Evolutionary conservation across 2,797 vertebrate genomes (phyloP).

Genomic region (Ctenopoma kingsleyae): DNA sequence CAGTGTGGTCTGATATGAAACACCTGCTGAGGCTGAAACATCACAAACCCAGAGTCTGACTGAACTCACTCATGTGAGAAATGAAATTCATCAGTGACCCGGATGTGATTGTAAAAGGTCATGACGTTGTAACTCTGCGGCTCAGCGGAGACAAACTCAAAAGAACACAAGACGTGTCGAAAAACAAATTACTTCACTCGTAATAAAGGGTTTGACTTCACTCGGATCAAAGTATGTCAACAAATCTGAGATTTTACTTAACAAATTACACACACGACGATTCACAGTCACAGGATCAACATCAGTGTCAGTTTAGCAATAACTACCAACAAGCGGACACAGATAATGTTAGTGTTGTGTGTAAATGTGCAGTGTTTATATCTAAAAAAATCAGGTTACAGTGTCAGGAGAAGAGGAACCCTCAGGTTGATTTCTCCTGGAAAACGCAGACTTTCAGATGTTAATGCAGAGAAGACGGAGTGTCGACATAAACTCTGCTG

Average conservation of each 20-base stretch:
- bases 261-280: background rate
- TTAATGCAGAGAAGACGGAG: no score
- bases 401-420: no score
- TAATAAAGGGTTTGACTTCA: background rate
- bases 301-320: background rate
- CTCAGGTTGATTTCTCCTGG: background rate
- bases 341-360: no score
- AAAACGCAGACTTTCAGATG: no score
- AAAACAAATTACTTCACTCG: background rate
- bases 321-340: no score
- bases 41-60: background rate
- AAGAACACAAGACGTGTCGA: background rate
- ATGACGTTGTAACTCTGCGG: background rate
- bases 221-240: background rate
- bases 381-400: no score
- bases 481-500: no score
- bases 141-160: background rate
- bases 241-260: background rate
- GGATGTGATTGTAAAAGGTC: background rate
- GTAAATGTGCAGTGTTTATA: no score
- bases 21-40: conserved; percentile 30
- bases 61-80: conserved; percentile 14
- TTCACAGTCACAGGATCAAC: background rate
- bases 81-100: conserved; percentile 17
- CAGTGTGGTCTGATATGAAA: background rate